A percentile compares a stretch with the other conserved stretches of the same genome.
These are phyloP conservation scores for Eristalinus aeneus DNA, from an alignment of 2,888 invertebrate genomes.

Conservation along the genomic window DNA sequence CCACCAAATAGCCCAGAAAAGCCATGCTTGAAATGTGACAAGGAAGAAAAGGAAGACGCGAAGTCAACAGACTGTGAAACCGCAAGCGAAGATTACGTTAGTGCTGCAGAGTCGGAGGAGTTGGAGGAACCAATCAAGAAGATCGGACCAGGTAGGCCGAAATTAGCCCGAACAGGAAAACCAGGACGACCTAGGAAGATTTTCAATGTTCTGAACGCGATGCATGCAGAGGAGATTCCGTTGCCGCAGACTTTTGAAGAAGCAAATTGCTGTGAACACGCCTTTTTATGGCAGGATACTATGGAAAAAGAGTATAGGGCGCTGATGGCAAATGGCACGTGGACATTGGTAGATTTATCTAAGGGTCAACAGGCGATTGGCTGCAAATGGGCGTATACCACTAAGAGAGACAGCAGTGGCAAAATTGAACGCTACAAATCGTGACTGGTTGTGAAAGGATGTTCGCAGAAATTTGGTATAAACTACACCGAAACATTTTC, in stretches of 20 bases:
- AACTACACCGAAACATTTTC: slow-evolving; percentile 32
- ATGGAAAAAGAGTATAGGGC: not conserved
- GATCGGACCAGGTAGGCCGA: slow-evolving; percentile 11
- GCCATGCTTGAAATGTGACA: too few relatives aligned
- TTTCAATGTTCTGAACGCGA: too few relatives aligned
- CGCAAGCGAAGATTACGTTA: not conserved
- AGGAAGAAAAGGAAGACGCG: too few relatives aligned
- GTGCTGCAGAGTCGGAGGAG: not conserved
- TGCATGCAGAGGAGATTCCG: too few relatives aligned
- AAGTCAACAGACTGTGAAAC: slow-evolving; percentile 15
- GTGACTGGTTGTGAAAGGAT: slow-evolving; percentile 31
- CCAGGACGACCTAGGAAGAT: too few relatives aligned
- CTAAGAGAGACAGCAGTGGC: slow-evolving; percentile 26
- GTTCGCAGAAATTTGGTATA: too few relatives aligned
- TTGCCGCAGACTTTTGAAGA: too few relatives aligned
- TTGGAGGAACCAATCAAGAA: not conserved
- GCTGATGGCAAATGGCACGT: not conserved
- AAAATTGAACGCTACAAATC: not conserved
- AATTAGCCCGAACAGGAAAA: not conserved
- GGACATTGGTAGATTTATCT: not conserved
- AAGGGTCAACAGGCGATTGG: slow-evolving; percentile 46
- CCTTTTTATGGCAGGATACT: not conserved
- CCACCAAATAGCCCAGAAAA: too few relatives aligned
- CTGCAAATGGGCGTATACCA: slow-evolving; percentile 62
- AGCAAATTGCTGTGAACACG: too few relatives aligned